Conservation (phyloP, 2,888 invertebrate genomes). For the Drosophila borborema region DNA sequence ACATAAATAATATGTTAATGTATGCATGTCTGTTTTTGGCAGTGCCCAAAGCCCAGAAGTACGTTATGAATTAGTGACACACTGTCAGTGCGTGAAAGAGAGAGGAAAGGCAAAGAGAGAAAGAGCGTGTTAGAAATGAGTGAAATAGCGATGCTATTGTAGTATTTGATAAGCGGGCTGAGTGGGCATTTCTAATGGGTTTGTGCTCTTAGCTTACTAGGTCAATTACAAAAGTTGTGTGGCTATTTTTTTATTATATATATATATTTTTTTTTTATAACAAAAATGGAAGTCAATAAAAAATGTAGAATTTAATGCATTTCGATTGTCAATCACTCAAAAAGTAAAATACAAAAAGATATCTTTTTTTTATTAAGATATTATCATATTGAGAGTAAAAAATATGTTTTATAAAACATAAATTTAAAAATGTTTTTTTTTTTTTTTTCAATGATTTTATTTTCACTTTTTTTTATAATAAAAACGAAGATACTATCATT, state of each 20-base stretch:
- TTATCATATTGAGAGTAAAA: too few relatives aligned
- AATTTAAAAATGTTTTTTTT: too few relatives aligned
- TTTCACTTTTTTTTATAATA: too few relatives aligned
- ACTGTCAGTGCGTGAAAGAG: conserved; percentile 28
- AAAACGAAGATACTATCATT: too few relatives aligned
- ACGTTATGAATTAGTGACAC: conserved; percentile 62
- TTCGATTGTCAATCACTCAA: background rate
- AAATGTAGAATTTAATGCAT: background rate
- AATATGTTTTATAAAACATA: too few relatives aligned
- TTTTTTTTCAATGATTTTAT: too few relatives aligned
- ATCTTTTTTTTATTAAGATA: too few relatives aligned
- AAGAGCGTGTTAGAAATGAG: background rate
- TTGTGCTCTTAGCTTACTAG: conserved; percentile 22
- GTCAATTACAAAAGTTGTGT: conserved; percentile 17
- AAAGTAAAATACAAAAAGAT: background rate
- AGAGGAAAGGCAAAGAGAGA: background rate
- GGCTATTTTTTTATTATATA: too few relatives aligned
- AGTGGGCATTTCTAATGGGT: conserved; percentile 3
- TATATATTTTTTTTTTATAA: too few relatives aligned
- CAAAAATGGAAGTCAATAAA: background rate
- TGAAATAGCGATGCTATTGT: conserved; percentile 9
- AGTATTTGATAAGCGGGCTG: conserved; percentile 26
- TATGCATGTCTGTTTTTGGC: conserved; percentile 59
- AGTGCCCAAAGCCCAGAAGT: conserved; percentile 36
- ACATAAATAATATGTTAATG: conserved; percentile 71